Evolutionary conservation across 2,797 vertebrate species (phyloP).

Genomic region (Phoxinus dragarum): DNA sequence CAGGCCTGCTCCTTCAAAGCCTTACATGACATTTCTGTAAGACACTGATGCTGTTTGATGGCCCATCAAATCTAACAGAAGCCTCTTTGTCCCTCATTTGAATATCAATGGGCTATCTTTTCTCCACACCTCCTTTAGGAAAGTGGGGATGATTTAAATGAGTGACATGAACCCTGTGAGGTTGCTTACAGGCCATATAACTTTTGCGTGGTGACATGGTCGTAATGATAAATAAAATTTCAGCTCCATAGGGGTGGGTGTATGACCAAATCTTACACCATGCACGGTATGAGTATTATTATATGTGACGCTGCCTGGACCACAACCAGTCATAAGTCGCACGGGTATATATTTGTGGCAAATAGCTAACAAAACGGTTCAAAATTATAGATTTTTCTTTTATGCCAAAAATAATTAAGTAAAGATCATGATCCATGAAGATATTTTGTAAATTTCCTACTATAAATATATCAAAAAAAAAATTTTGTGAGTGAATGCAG

Average conservation of each 20-base stretch:
- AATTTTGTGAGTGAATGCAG: too few relatives aligned
- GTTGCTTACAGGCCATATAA: constrained; percentile 15
- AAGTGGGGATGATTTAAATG: not conserved
- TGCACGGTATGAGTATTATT: not conserved
- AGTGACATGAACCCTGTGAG: constrained; percentile 9
- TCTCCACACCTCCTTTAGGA: constrained; percentile 18
- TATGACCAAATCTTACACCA: not conserved
- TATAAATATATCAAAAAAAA: too few relatives aligned
- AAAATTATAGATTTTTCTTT: too few relatives aligned
- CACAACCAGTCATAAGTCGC: too few relatives aligned
- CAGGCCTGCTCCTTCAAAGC: constrained; percentile 48
- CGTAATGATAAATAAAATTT: constrained; percentile 1
- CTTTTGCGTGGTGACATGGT: not conserved
- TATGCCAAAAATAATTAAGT: too few relatives aligned
- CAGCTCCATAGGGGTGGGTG: not conserved
- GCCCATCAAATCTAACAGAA: constrained; percentile 42
- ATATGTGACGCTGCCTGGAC: too few relatives aligned
- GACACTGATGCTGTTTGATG: constrained; percentile 47
- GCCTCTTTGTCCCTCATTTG: constrained; percentile 28
- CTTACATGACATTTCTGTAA: not conserved
- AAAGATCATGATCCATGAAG: too few relatives aligned
- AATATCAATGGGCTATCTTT: constrained; percentile 32
- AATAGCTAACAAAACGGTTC: too few relatives aligned
- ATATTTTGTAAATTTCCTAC: too few relatives aligned
- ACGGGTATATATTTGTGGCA: too few relatives aligned